A percentile compares a stretch with the other conserved stretches of the same genome.
Evolutionary conservation across 2,113 vertebrate species (phyloP).

Genomic region (Gymnarchus niloticus): DNA sequence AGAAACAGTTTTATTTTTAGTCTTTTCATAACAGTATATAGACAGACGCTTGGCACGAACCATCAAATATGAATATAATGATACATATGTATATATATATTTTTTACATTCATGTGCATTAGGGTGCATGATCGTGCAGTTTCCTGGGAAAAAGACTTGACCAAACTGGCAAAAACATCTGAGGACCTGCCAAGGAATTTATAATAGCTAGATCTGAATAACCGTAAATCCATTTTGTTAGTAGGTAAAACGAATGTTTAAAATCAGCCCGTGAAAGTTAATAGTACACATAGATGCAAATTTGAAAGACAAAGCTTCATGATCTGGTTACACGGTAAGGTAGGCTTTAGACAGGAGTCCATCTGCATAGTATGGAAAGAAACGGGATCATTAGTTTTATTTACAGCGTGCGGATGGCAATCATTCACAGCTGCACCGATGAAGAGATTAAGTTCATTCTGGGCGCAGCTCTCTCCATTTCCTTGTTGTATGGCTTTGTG

Average conservation of each 20-base stretch:
- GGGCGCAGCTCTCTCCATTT: neutral
- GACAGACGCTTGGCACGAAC: neutral
- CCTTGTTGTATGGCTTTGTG: neutral
- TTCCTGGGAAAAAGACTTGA: no score
- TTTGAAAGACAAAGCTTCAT: neutral
- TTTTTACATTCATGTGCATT: neutral
- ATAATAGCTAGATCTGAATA: neutral
- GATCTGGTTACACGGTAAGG: neutral
- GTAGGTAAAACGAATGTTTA: neutral
- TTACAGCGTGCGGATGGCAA: neutral
- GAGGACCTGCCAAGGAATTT: neutral
- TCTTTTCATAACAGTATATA: neutral
- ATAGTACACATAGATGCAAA: neutral
- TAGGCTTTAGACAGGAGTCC: neutral
- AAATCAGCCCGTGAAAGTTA: neutral
- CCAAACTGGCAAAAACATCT: neutral
- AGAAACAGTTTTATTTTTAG: neutral
- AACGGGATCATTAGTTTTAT: neutral
- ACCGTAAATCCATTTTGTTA: neutral
- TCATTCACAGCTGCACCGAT: neutral
- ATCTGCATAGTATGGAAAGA: neutral
- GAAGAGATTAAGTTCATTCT: neutral
- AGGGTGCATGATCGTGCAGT: neutral
- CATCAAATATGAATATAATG: neutral
- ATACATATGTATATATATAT: neutral